Conservation (phyloP, 2,797 vertebrate genomes). For the Protonibea diacanthus region DNA sequence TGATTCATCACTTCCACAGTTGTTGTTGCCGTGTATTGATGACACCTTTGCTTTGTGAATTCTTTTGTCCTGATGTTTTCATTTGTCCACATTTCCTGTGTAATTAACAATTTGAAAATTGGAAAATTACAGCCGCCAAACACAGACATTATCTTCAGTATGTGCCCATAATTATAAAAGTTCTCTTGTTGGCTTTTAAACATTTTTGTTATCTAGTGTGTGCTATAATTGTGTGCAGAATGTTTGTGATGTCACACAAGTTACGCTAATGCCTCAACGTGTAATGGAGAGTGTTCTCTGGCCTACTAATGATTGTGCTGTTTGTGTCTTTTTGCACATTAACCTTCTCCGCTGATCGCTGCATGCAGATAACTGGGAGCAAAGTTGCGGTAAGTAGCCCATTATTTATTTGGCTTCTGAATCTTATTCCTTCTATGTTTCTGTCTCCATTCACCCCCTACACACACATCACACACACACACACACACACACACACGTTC, state of each 20-base stretch:
- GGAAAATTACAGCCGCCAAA: constrained; percentile 50
- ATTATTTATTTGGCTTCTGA: constrained; percentile 83
- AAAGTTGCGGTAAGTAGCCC: constrained; percentile 97
- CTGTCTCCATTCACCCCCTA: constrained; percentile 47
- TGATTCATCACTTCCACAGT: constrained; percentile 46
- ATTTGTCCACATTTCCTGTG: not conserved
- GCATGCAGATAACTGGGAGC: constrained; percentile 99
- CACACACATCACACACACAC: constrained; percentile 16
- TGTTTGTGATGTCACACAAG: constrained; percentile 75
- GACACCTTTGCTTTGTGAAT: not conserved
- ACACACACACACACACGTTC: constrained; percentile 16
- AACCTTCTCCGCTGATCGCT: constrained; percentile 94
- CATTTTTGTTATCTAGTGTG: constrained; percentile 32
- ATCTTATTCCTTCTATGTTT: constrained; percentile 68
- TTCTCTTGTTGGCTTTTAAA: constrained; percentile 55
- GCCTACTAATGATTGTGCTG: constrained; percentile 94
- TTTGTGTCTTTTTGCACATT: constrained; percentile 96
- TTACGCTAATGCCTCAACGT: constrained; percentile 84
- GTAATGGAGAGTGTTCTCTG: constrained; percentile 82
- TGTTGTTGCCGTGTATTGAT: constrained; percentile 32
- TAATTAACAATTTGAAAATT: constrained; percentile 18
- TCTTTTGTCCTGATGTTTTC: constrained; percentile 2
- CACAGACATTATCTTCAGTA: constrained; percentile 76
- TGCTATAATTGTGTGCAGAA: constrained; percentile 63
- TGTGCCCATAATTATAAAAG: constrained; percentile 46